phyloP scores from a whole-genome alignment of 1,140 invertebrate genomes.

The Drosophila hydei region DNA sequence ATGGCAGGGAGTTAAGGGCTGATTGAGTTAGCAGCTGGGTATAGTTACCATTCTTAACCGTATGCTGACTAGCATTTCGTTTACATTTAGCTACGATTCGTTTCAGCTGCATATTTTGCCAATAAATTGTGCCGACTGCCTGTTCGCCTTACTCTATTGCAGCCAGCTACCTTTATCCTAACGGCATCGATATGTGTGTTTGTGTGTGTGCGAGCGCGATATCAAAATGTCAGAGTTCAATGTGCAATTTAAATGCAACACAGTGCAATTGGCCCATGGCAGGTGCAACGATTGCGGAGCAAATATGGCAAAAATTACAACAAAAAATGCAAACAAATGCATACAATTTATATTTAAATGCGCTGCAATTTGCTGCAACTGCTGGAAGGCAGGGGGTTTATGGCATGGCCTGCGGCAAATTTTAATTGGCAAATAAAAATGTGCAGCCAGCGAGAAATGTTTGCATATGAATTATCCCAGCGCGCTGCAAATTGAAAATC shows the following conservation, averaged over 20 bases:
- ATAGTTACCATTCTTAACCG: constrained; percentile 49
- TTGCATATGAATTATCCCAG: constrained; percentile 61
- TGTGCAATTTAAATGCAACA: constrained; percentile 81
- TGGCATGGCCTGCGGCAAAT: constrained; percentile 55
- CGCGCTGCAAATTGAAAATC: constrained; percentile 63
- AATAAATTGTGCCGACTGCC: constrained; percentile 60
- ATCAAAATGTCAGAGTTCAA: constrained; percentile 79
- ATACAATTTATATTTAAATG: constrained; percentile 82
- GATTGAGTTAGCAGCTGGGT: constrained; percentile 9
- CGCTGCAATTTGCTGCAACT: constrained; percentile 51
- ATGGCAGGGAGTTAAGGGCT: background rate
- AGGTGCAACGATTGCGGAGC: constrained; percentile 38
- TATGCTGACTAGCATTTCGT: constrained; percentile 44
- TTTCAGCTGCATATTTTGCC: constrained; percentile 72
- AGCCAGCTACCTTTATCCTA: constrained; percentile 48
- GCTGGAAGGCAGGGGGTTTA: background rate
- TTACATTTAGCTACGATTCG: constrained; percentile 69
- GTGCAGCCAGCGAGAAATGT: constrained; percentile 49
- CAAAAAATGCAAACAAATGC: constrained; percentile 41
- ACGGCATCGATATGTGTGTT: constrained; percentile 27
- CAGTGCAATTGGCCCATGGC: constrained; percentile 54
- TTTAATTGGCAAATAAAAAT: constrained; percentile 81
- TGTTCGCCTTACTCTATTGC: constrained; percentile 23
- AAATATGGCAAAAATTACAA: background rate
- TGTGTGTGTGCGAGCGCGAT: constrained; percentile 29